Conservation (phyloP, 2,113 vertebrate species). For the Arenaria interpres region DNA sequence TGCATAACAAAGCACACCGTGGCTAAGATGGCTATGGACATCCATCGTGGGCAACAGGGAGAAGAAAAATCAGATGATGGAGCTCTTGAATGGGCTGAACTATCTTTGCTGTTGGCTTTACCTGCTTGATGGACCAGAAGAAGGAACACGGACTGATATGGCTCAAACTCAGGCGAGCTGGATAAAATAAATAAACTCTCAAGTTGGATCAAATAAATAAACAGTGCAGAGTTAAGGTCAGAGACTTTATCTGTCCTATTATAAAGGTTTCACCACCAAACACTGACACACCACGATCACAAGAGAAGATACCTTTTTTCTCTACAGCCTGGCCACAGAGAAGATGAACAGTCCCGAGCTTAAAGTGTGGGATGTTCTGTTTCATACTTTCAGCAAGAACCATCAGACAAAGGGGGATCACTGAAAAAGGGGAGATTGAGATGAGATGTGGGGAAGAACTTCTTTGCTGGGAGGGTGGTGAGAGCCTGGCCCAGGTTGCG, state of each 20-base stretch:
- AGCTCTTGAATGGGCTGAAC: background rate
- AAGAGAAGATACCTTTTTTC: background rate
- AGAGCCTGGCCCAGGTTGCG: background rate
- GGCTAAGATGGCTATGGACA: background rate
- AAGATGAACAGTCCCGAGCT: background rate
- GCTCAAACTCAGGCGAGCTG: background rate
- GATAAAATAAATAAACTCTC: background rate
- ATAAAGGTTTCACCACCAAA: background rate
- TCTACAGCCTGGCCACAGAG: background rate
- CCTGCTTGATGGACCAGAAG: background rate
- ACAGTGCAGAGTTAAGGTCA: too few species aligned
- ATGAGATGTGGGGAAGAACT: background rate
- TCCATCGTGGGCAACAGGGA: background rate
- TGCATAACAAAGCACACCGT: fast-evolving
- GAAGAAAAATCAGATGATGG: background rate
- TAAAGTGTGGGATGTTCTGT: background rate
- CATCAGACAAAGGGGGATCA: background rate
- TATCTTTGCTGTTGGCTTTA: background rate
- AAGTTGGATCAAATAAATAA: background rate
- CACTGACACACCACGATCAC: too few species aligned
- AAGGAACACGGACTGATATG: fast-evolving
- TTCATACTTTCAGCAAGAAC: background rate
- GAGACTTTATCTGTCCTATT: background rate
- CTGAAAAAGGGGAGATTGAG: background rate
- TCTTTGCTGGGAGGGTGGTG: background rate